Evolutionary conservation across 2,888 invertebrate genomes (phyloP).

Genomic region (Molanna angustata): DNA sequence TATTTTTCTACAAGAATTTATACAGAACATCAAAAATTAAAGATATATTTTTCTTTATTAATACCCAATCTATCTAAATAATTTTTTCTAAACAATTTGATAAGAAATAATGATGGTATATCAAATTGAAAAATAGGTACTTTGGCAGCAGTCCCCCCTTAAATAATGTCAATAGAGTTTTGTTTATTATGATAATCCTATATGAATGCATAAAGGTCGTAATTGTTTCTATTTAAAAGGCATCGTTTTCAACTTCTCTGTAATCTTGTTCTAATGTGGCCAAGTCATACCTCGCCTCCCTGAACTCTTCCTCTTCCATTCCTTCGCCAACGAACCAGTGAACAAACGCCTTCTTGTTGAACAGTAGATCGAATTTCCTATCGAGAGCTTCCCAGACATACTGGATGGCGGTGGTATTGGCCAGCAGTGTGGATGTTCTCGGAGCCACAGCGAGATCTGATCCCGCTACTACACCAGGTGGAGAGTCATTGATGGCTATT

Average conservation of each 20-base stretch:
- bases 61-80: no score
- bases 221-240: not conserved
- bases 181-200: no score
- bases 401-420: slow-evolving; percentile 88
- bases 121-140: no score
- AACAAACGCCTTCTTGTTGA: slow-evolving; percentile 89
- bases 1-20: not conserved
- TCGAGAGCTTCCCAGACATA: slow-evolving; percentile 88
- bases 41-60: no score
- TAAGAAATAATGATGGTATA: no score
- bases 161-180: not conserved
- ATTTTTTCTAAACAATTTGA: no score
- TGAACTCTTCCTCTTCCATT: slow-evolving; percentile 82
- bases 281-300: slow-evolving; percentile 77
- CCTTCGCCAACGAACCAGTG: slow-evolving; percentile 90
- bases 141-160: no score
- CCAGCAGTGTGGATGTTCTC: slow-evolving; percentile 86
- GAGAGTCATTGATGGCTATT: slow-evolving; percentile 82
- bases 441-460: slow-evolving; percentile 80
- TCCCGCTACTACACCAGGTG: slow-evolving; percentile 72
- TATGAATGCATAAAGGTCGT: no score
- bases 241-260: slow-evolving; percentile 69
- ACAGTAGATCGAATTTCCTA: slow-evolving; percentile 94
- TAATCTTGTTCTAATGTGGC: slow-evolving; percentile 71
- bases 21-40: no score